A percentile compares a stretch with the other conserved stretches of the same genome.
Conservation (phyloP, 2,113 vertebrate species). For the Brachyhypopomus occidentalis region DNA sequence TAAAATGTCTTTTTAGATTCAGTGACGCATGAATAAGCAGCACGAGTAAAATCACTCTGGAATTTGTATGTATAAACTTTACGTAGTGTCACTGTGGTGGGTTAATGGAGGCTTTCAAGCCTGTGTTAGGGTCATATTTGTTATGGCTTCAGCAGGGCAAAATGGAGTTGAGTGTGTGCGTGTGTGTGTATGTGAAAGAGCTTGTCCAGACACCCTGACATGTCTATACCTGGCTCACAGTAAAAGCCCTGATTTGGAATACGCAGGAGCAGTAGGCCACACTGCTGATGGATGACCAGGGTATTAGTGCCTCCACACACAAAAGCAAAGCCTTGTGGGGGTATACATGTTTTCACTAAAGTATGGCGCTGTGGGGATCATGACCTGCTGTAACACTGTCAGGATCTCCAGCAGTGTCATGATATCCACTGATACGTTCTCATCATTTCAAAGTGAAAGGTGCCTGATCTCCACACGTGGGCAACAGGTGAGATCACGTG, state of each 20-base stretch:
- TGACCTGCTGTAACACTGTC: neutral
- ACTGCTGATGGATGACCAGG: neutral
- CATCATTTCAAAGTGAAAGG: neutral
- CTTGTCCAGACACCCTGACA: constrained; percentile 22
- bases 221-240: constrained; percentile 15
- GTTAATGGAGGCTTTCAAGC: constrained; percentile 5
- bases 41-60: neutral
- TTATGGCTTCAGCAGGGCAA: constrained; percentile 16
- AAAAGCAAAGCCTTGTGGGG: neutral
- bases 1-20: neutral
- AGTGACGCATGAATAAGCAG: neutral
- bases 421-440: neutral
- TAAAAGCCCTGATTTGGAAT: constrained; percentile 7
- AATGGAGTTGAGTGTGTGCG: constrained; percentile 21
- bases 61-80: neutral
- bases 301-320: neutral
- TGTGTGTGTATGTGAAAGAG: constrained; percentile 12
- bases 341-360: neutral
- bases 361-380: neutral
- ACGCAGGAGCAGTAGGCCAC: neutral
- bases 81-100: neutral
- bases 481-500: neutral
- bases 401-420: neutral
- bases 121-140: constrained; percentile 20
- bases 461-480: neutral